Evolutionary conservation across 2,797 vertebrate genomes (phyloP).

Genomic region (Galago senegalensis): DNA sequence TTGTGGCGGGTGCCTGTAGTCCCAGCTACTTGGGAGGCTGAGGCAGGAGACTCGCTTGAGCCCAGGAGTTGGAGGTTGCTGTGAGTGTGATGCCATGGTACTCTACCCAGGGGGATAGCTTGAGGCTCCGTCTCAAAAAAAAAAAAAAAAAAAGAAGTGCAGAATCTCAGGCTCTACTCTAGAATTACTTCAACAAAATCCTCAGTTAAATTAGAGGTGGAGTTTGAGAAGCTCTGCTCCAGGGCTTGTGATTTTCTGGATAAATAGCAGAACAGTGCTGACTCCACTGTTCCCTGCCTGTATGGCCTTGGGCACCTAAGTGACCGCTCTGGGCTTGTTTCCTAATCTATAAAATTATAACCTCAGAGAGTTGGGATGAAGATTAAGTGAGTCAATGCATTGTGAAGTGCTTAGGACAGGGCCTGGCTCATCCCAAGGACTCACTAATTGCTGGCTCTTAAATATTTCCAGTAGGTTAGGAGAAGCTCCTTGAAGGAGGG

Average conservation of each 20-base stretch:
- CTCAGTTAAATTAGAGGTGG: neutral
- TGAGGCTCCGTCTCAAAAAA: too few relatives aligned
- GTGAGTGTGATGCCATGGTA: too few relatives aligned
- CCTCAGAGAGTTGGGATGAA: neutral
- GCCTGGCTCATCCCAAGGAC: neutral
- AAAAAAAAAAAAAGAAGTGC: neutral
- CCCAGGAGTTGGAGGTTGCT: too few relatives aligned
- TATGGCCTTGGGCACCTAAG: neutral
- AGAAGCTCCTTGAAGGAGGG: neutral
- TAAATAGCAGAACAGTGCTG: neutral
- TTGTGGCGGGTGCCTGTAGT: too few relatives aligned
- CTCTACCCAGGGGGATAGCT: too few relatives aligned
- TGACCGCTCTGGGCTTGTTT: neutral
- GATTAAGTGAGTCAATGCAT: fast-evolving
- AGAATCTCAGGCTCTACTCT: neutral
- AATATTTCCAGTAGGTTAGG: fast-evolving
- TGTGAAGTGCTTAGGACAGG: neutral
- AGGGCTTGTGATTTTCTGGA: neutral
- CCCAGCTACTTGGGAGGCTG: too few relatives aligned
- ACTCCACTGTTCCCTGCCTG: neutral
- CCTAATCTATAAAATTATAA: neutral
- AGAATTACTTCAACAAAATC: neutral
- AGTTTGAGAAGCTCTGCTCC: too few relatives aligned
- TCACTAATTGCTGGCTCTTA: neutral
- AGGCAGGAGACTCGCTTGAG: too few relatives aligned